Evolutionary conservation across 2,797 vertebrate species (phyloP).

Genomic region (Diceros bicornis): DNA sequence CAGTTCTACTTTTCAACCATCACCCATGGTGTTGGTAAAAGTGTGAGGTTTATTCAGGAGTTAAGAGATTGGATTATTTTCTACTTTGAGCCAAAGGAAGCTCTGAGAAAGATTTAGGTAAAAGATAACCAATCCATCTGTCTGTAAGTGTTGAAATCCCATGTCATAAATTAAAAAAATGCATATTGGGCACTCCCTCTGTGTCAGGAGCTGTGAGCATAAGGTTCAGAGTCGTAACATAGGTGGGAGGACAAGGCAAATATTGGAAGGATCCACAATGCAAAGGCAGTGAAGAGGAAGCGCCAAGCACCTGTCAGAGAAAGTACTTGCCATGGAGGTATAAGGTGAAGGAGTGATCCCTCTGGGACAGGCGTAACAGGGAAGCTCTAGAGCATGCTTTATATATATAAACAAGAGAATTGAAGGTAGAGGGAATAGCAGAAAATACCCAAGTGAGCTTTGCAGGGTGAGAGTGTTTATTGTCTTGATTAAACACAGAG

Average conservation of each 20-base stretch:
- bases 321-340: not conserved
- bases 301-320: not conserved
- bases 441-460: not conserved
- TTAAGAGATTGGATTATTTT: not conserved
- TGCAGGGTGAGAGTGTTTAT: not conserved
- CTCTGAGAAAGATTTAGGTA: not conserved
- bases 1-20: not conserved
- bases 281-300: not conserved
- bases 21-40: not conserved
- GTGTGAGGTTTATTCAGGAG: not conserved
- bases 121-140: not conserved
- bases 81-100: not conserved
- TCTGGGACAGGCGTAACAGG: not conserved
- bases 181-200: not conserved
- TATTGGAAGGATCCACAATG: not conserved
- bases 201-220: not conserved
- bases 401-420: not conserved
- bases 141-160: not conserved
- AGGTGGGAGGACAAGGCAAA: not conserved
- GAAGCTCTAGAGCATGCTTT: not conserved
- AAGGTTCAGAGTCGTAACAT: not conserved
- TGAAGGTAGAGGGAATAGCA: not conserved
- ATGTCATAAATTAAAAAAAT: not conserved
- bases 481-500: not conserved
- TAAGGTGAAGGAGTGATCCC: no score